Base-by-base conservation (phyloP, 2,888 invertebrate species). In the Helicoverpa assulta region DNA sequence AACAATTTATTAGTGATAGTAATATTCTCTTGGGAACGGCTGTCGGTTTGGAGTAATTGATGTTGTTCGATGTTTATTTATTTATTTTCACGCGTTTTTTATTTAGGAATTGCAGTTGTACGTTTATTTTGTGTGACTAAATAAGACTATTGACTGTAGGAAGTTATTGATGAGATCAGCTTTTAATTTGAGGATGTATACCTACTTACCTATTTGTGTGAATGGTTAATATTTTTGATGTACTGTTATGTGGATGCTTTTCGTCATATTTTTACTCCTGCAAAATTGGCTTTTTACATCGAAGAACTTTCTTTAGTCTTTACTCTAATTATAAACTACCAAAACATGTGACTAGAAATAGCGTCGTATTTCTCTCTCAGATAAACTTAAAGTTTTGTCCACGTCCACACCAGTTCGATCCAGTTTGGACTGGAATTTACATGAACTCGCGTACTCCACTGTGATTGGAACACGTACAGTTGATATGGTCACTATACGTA, bases 1-100 rank as follows among this genome's bases (percentile, higher is more conserved):
- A 62, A 76, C 29, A 57, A 67, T 61, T 76, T 61, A 33, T 47
- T 68, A 21, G 43, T 52, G n/a, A 54, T 73, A 53, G 37, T 58
- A 43, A 65, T 59, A 47, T 70, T 10, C 37, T 52, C 16, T 7
- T 2, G 33, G 47, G 26, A 29, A 18, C 12, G 40, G 53, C 40
- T 40, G 18, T 12, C 37, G 12, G 37, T 50, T 53, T 37, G 53
- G 57, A 29, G 5, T 19, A 57, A 47, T 54, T 57, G 7, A 18
- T 18, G 8, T 65, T 29, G 7, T n/a, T 21, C 5, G 26, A 56
- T 26, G 37, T 70, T 37, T 37, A 14, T 33, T 33, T 47, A 29
- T 53, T 3, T 40, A 37, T 53, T 53, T 26, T 26, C 26, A 26
- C 0, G 14, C 18, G 18, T 50, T 6, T 50, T 18, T 50, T 50